Evolutionary conservation across 2,113 vertebrate genomes (phyloP), one percentile per base, ranked within the genome.

Genomic region (Thamnophis sirtalis): DNA sequence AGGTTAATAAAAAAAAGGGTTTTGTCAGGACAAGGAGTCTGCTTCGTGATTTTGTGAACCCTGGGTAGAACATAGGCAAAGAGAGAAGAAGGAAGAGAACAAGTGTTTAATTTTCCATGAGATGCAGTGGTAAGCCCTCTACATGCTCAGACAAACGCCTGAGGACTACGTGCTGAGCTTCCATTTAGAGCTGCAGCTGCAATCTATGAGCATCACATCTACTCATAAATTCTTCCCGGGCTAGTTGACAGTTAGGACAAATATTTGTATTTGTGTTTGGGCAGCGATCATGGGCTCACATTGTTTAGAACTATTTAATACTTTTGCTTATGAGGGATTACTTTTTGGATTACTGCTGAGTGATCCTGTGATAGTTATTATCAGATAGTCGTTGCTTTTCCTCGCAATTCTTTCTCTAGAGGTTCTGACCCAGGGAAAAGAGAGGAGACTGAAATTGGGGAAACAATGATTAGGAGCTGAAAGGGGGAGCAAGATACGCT

Each of bases 401-500:
- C 86, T 21, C 56, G 13, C 58, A 86, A 94, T 84, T 5, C 94
- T 60, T 85, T 91, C 92, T 93, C 89, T 94, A 92, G 58, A 92
- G 93, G 92, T 92, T 96, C 68, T 96, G 93, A 95, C 94, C 89
- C 94, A 96, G 95, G 93, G 88, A 94, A 80, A 94, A 90, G 38
- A 54, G 38, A 95, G 93, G 92, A 94, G 95, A 87, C 22, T 63
- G 56, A 94, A 89, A 93, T 91, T 93, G 95, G 91, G 58, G 91
- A 90, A 93, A 94, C 0, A 91, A 94, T 96, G 95, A 97, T 97
- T 96, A 97, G 95, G 95, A 94, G 95, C 94, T 97, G 93, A 96
- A 97, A 96, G 94, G 90, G 93, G 93, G 91, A 90, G 93, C 92
- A 95, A 94, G 91, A 94, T 95, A 96, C 93, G 94, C 96, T 97